A percentile compares a stretch with the other conserved stretches of the same genome.
phyloP scores from a whole-genome alignment of 2,113 vertebrate species.

The Aix galericulata region DNA sequence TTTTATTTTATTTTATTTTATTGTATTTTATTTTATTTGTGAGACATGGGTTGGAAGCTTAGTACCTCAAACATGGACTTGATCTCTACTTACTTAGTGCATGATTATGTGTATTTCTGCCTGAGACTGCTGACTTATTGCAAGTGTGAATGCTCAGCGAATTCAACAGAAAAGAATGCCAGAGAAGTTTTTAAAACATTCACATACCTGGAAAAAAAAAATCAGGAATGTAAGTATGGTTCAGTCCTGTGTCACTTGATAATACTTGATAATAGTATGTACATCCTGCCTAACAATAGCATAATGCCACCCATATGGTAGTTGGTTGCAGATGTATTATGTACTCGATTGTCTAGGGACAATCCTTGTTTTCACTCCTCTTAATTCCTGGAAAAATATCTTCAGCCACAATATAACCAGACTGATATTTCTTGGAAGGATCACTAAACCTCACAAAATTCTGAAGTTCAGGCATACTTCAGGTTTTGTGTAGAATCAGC shows the following conservation, averaged over 20 bases:
- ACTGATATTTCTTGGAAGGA: background rate
- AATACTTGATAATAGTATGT: background rate
- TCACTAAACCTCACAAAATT: background rate
- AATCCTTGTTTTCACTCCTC: background rate
- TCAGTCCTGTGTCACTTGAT: background rate
- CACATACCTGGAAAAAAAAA: background rate
- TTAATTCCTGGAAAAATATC: background rate
- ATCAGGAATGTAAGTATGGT: background rate
- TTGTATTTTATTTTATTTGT: constrained; percentile 62
- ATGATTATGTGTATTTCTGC: background rate
- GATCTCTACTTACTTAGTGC: constrained; percentile 10
- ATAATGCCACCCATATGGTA: background rate
- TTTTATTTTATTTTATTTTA: constrained; percentile 67
- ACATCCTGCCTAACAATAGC: background rate
- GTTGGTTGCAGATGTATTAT: background rate
- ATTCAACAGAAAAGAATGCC: background rate
- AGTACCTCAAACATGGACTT: background rate
- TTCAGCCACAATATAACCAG: background rate
- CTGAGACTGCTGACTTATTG: background rate
- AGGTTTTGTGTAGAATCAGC: background rate
- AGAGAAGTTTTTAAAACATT: background rate
- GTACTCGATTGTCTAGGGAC: background rate
- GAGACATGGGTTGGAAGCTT: background rate
- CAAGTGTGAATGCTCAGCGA: background rate
- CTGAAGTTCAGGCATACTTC: background rate